Conservation (phyloP, 2,888 invertebrate genomes). For the Epirrhoe tristata region DNA sequence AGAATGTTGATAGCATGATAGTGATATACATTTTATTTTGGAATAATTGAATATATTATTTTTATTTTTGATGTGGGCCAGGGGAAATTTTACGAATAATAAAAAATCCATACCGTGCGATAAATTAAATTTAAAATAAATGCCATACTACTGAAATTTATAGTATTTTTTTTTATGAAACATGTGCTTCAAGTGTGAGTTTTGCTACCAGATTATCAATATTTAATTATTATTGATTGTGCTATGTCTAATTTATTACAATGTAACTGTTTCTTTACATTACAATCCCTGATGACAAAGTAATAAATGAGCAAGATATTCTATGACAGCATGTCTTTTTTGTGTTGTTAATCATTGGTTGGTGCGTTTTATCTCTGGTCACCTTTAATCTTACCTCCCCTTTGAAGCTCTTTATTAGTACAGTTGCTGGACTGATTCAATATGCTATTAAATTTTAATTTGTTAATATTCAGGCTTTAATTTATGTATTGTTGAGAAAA, state of each 20-base stretch:
- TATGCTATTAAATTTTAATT: too few species aligned
- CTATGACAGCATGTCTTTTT: background rate
- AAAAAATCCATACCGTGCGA: slow-evolving; percentile 12
- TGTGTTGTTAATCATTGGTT: too few species aligned
- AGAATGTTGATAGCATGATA: background rate
- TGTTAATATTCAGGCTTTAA: too few species aligned
- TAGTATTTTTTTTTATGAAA: slow-evolving; percentile 17
- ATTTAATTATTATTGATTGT: background rate
- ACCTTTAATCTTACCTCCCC: too few species aligned
- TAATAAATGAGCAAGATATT: background rate
- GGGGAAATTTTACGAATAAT: background rate
- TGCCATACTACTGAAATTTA: slow-evolving; percentile 23
- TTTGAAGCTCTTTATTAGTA: too few species aligned
- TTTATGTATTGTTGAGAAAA: too few species aligned
- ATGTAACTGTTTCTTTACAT: background rate
- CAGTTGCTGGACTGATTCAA: too few species aligned
- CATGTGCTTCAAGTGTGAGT: slow-evolving; percentile 5
- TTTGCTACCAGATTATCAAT: background rate
- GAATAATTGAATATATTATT: background rate
- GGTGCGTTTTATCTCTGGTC: too few species aligned
- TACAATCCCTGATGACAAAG: background rate
- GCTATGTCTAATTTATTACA: background rate
- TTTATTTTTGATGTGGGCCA: too few species aligned
- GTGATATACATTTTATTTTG: background rate
- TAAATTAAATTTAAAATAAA: slow-evolving; percentile 9